Conservation (phyloP, 2,113 vertebrate genomes). For the Ochotona curzoniae region DNA sequence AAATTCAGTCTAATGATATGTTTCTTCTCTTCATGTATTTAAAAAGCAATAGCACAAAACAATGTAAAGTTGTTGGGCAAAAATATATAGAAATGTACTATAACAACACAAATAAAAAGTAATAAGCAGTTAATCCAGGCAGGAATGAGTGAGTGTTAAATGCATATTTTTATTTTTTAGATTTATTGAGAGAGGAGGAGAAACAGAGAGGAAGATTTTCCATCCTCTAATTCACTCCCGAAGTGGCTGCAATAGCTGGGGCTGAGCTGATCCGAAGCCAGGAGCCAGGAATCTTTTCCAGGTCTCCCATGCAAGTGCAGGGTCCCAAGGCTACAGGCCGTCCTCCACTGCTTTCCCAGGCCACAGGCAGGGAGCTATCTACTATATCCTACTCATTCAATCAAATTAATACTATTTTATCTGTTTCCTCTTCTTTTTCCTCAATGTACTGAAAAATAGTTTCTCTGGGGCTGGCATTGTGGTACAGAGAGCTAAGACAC, state of each 20-base stretch:
- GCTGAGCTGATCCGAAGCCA: too few relatives aligned
- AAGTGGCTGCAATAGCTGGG: too few relatives aligned
- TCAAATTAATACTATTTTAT: not conserved
- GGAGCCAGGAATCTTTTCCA: too few relatives aligned
- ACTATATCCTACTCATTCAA: not conserved
- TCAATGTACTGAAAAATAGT: not conserved
- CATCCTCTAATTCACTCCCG: too few relatives aligned
- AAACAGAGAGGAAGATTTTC: too few relatives aligned
- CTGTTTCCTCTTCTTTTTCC: not conserved
- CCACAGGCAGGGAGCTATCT: not conserved
- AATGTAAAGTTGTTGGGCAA: not conserved
- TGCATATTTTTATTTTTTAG: not conserved
- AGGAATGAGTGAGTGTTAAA: not conserved
- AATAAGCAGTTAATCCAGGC: not conserved
- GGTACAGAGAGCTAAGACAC: too few relatives aligned
- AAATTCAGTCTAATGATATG: not conserved
- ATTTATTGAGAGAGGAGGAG: too few relatives aligned
- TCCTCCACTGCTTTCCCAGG: too few relatives aligned
- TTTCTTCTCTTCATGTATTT: not conserved
- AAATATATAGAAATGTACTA: not conserved
- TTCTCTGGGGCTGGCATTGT: not conserved
- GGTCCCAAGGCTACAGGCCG: too few relatives aligned
- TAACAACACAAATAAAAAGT: not conserved
- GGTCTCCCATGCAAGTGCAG: too few relatives aligned
- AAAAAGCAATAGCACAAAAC: not conserved